These are phyloP conservation scores for Urocitellus parryii DNA, from an alignment of 2,113 vertebrate genomes.

Conservation along the genomic window DNA sequence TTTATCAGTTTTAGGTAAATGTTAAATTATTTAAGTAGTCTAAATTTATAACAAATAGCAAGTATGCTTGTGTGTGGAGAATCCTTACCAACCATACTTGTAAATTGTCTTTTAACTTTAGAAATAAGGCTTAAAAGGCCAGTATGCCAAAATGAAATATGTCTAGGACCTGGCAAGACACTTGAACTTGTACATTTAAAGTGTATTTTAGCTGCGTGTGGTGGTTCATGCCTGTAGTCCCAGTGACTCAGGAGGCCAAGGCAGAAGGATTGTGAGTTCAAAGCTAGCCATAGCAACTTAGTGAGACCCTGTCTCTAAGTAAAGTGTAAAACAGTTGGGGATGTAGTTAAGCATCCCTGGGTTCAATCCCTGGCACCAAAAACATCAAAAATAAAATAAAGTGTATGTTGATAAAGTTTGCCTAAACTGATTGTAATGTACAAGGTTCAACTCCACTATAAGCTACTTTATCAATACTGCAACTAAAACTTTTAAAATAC, in stretches of 20 bases:
- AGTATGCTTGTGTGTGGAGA: slow-evolving; percentile 43
- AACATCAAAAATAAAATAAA: not conserved
- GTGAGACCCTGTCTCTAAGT: too few relatives aligned
- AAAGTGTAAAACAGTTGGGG: too few relatives aligned
- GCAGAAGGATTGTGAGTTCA: too few relatives aligned
- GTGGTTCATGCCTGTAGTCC: too few relatives aligned
- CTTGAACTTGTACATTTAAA: slow-evolving; percentile 38
- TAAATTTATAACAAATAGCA: slow-evolving; percentile 52
- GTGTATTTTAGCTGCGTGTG: not conserved
- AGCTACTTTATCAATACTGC: not conserved
- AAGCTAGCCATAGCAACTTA: too few relatives aligned
- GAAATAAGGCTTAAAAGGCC: slow-evolving; percentile 40
- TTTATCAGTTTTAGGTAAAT: slow-evolving; percentile 64
- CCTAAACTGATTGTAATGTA: not conserved
- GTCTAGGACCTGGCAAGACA: not conserved
- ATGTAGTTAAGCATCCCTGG: too few relatives aligned
- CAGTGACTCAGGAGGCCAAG: too few relatives aligned
- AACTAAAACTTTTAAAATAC: slow-evolving; percentile 25
- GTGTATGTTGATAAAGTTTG: slow-evolving; percentile 18
- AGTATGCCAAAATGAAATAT: slow-evolving; percentile 29
- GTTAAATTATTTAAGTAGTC: slow-evolving; percentile 57
- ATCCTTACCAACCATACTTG: not conserved
- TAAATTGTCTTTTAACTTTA: slow-evolving; percentile 53
- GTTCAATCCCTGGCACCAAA: too few relatives aligned
- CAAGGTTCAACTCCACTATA: slow-evolving; percentile 3